phyloP scores from a whole-genome alignment of 2,113 vertebrate species.

The Cygnus buccinator region DNA sequence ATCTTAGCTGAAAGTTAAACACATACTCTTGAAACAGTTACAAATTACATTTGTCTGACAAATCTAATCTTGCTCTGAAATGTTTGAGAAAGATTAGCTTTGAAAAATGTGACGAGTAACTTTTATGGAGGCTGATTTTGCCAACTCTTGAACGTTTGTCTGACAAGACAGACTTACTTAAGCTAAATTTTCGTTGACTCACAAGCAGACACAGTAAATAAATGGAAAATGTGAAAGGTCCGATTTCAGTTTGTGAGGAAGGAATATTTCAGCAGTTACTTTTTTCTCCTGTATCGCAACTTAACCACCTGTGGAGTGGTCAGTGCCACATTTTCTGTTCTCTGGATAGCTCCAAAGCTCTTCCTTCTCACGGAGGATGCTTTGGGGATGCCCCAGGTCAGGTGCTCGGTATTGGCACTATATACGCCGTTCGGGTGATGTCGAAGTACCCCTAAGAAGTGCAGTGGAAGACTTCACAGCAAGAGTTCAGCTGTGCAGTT shows the following conservation, averaged over 20 bases:
- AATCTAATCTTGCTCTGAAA: not conserved
- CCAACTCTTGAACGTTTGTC: not conserved
- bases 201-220: not conserved
- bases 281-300: not conserved
- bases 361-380: not conserved
- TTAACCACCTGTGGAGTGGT: not conserved
- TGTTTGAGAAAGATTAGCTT: not conserved
- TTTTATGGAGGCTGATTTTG: not conserved
- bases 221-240: not conserved
- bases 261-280: not conserved
- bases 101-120: not conserved
- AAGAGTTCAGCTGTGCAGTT: not conserved
- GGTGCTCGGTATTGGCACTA: accelerated
- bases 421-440: accelerated
- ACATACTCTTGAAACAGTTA: not conserved
- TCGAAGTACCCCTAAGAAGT: not conserved
- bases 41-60: not conserved
- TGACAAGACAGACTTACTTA: not conserved
- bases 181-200: not conserved
- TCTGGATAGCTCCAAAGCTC: not conserved
- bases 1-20: not conserved
- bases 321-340: not conserved
- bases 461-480: not conserved
- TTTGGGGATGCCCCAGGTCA: not conserved
- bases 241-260: not conserved